Percentiles rank a stretch among this genome's conserved stretches.
Conservation (phyloP, 2,888 invertebrate genomes). For the Chalcosyrphus nemorum region DNA sequence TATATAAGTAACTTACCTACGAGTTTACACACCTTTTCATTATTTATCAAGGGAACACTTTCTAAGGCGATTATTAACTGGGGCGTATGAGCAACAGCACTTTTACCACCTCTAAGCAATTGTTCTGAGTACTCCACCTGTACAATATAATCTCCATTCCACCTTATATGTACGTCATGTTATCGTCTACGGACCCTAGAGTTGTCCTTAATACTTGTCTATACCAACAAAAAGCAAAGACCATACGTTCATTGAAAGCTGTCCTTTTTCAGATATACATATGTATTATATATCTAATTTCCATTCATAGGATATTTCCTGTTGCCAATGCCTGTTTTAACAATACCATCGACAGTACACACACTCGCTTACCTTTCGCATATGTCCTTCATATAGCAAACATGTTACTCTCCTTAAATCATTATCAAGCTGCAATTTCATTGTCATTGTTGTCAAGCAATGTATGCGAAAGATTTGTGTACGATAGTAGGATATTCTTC, state of each 20-base stretch:
- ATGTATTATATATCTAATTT: neutral
- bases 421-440: slow-evolving; percentile 47
- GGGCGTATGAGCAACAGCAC: slow-evolving; percentile 48
- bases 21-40: neutral
- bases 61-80: slow-evolving; percentile 63
- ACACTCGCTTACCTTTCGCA: slow-evolving; percentile 35
- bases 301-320: slow-evolving; percentile 35
- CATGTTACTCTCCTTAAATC: slow-evolving; percentile 21
- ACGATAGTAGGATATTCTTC: neutral
- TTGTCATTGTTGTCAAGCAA: slow-evolving; percentile 55
- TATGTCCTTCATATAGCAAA: slow-evolving; percentile 48
- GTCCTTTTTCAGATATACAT: neutral
- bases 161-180: neutral
- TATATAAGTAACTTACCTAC: neutral
- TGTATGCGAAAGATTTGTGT: slow-evolving; percentile 30
- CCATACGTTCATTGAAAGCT: neutral
- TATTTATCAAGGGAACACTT: neutral
- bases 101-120: slow-evolving; percentile 8
- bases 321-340: slow-evolving; percentile 27
- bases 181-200: neutral
- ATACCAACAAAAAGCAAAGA: neutral
- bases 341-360: slow-evolving; percentile 40
- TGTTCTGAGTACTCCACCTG: neutral
- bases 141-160: slow-evolving; percentile 10
- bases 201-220: neutral